Percentiles rank a stretch among this genome's conserved stretches.
Conservation (phyloP, 2,888 invertebrate species). For the Alitta virens region DNA sequence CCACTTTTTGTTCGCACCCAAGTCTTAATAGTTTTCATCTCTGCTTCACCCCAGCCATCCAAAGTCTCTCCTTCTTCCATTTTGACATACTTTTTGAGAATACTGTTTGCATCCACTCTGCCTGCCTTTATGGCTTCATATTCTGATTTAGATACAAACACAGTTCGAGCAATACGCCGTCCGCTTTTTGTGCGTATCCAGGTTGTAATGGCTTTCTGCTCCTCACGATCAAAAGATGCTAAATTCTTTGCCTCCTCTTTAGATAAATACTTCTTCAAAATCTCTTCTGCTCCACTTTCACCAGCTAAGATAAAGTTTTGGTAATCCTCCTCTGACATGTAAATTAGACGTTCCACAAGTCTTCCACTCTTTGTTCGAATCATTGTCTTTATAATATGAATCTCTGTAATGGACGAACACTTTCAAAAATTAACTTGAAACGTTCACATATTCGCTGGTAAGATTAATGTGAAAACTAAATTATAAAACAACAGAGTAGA, state of each 20-base stretch:
- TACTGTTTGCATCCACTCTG: conserved; percentile 33
- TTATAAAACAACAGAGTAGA: no score
- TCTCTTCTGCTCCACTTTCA: conserved; percentile 22
- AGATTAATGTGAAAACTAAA: background rate
- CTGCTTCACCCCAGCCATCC: conserved; percentile 54
- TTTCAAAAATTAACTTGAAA: background rate
- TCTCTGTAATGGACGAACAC: conserved; percentile 21
- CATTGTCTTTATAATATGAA: conserved; percentile 36
- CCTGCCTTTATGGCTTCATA: conserved; percentile 51
- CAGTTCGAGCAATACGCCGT: conserved; percentile 43
- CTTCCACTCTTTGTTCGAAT: conserved; percentile 36
- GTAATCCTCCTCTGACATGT: conserved; percentile 36
- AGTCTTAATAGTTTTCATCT: conserved; percentile 54
- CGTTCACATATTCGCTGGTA: background rate
- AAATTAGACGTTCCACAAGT: conserved; percentile 34
- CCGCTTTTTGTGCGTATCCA: conserved; percentile 55
- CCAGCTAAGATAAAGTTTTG: conserved; percentile 25
- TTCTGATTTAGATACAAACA: conserved; percentile 52
- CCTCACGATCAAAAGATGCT: conserved; percentile 54
- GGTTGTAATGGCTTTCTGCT: conserved; percentile 52
- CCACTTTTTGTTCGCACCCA: conserved; percentile 55
- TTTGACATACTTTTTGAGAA: conserved; percentile 46
- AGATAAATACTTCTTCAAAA: conserved; percentile 45
- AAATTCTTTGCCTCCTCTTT: conserved; percentile 40
- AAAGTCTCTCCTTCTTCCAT: conserved; percentile 43